Evolutionary conservation across 2,113 vertebrate genomes (phyloP).

Genomic region (Raja brachyura): DNA sequence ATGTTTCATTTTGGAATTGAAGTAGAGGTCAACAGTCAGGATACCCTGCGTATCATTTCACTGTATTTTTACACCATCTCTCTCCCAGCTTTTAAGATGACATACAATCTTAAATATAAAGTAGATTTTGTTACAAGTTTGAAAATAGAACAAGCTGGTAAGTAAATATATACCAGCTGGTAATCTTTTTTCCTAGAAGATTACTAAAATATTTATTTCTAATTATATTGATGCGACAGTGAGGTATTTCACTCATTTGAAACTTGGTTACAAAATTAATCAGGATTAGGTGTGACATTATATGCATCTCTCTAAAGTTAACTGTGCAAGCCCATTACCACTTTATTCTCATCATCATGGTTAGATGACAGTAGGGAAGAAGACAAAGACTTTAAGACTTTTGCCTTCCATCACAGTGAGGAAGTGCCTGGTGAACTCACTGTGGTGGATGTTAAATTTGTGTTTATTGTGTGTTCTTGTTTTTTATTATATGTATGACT

Average conservation of each 20-base stretch:
- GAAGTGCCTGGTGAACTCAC: too few species aligned
- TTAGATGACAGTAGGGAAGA: neutral
- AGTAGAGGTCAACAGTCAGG: neutral
- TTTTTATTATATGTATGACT: too few species aligned
- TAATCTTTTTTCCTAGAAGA: neutral
- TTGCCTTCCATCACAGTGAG: too few species aligned
- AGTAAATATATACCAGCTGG: neutral
- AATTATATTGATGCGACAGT: neutral
- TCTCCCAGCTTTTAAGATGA: conserved; percentile 18
- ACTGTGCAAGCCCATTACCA: neutral
- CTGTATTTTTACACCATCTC: conserved; percentile 24
- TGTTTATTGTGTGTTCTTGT: too few species aligned
- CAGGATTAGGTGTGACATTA: neutral
- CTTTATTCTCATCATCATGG: neutral
- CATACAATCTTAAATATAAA: conserved; percentile 6
- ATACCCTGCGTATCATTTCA: neutral
- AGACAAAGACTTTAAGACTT: too few species aligned
- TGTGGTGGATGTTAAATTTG: too few species aligned
- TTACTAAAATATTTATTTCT: neutral
- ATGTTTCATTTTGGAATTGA: neutral
- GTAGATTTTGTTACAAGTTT: neutral
- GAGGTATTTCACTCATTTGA: neutral
- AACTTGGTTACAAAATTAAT: neutral
- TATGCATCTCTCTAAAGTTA: neutral
- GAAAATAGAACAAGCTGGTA: neutral